A percentile compares a stretch with the other conserved stretches of the same genome.
Conservation (phyloP, 2,113 vertebrate genomes). For the Cheirogaleus medius region DNA sequence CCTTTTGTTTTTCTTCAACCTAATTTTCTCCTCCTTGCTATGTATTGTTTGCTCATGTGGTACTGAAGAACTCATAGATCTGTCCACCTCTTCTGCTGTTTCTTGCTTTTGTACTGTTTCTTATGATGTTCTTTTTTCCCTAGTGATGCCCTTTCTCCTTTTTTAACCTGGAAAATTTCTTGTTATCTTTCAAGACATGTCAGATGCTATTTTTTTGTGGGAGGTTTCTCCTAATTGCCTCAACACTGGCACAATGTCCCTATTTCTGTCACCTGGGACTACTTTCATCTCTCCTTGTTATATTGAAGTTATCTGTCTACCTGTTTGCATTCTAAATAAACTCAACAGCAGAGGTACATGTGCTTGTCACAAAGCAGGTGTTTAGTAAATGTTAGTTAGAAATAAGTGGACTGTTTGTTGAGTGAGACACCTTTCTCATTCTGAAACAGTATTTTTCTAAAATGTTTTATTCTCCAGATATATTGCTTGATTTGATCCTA, state of each 20-base stretch:
- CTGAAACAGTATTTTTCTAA: background rate
- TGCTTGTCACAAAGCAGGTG: background rate
- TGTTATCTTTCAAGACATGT: background rate
- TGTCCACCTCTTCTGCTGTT: background rate
- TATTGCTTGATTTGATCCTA: background rate
- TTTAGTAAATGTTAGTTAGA: background rate
- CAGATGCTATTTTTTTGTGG: background rate
- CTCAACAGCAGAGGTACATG: background rate
- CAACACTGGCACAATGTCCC: background rate
- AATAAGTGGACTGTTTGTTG: background rate
- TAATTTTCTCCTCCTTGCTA: fast-evolving
- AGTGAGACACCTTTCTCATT: background rate
- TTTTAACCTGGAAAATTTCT: background rate
- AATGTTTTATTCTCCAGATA: background rate
- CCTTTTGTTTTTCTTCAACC: background rate
- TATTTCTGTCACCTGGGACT: background rate
- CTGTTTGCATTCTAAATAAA: background rate
- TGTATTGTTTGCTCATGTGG: background rate
- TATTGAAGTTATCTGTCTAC: background rate
- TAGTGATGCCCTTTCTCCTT: background rate
- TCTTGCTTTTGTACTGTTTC: background rate
- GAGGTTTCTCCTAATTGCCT: background rate
- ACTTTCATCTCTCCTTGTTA: background rate
- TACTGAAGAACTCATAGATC: background rate
- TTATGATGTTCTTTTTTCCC: background rate